Conservation (phyloP, 2,797 vertebrate genomes). For the Lutjanus argentimaculatus region DNA sequence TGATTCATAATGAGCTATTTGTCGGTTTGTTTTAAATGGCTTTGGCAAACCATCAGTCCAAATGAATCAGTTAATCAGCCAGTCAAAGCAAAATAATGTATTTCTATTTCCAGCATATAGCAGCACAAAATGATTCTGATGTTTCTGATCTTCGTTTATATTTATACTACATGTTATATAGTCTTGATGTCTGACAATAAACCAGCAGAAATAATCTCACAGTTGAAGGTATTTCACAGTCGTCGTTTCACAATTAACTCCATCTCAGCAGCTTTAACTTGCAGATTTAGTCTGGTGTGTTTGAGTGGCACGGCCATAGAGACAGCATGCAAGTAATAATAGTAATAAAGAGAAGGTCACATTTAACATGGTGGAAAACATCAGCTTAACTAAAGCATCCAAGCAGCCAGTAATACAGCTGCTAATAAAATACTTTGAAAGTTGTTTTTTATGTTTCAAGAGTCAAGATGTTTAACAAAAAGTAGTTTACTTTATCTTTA, state of each 20-base stretch:
- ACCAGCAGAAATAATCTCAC: slow-evolving; percentile 9
- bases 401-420: neutral
- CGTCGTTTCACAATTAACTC: slow-evolving; percentile 2
- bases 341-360: neutral
- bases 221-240: slow-evolving; percentile 6
- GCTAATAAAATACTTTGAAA: neutral
- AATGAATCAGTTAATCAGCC: slow-evolving; percentile 55
- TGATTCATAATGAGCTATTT: slow-evolving; percentile 50
- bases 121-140: neutral
- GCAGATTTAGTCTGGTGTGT: neutral
- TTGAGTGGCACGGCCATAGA: slow-evolving; percentile 6
- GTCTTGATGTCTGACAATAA: slow-evolving; percentile 9
- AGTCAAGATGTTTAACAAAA: neutral
- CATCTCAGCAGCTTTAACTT: slow-evolving; percentile 6
- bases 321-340: neutral
- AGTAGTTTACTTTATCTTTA: neutral
- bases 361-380: neutral
- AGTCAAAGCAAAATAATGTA: slow-evolving; percentile 37
- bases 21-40: slow-evolving; percentile 46
- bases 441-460: neutral
- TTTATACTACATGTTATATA: neutral
- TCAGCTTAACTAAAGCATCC: neutral
- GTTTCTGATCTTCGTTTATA: slow-evolving; percentile 37
- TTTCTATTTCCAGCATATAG: slow-evolving; percentile 22
- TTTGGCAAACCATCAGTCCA: slow-evolving; percentile 46